Evolutionary conservation across 2,113 vertebrate species (phyloP).

Genomic region (Zootoca vivipara): DNA sequence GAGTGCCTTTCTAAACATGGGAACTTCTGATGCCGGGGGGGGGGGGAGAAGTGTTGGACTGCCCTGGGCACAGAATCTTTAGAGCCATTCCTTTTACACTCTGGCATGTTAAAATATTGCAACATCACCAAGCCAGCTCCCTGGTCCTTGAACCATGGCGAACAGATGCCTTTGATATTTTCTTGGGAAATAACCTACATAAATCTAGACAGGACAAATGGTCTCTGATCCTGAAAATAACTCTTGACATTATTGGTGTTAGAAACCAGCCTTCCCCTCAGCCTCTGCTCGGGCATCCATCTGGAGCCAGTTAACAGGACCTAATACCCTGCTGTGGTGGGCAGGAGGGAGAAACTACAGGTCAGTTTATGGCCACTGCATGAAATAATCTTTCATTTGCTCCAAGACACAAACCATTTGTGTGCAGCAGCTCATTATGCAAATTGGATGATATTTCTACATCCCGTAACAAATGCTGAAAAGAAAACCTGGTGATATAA

Average conservation of each 20-base stretch:
- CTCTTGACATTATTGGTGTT: neutral
- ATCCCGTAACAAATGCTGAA: neutral
- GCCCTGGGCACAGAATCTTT: too few species aligned
- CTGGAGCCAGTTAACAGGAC: neutral
- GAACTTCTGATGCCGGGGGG: neutral
- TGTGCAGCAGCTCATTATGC: neutral
- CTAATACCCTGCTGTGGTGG: neutral
- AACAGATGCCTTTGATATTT: constrained; percentile 6
- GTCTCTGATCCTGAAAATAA: constrained; percentile 9
- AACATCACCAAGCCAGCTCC: neutral
- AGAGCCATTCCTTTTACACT: neutral
- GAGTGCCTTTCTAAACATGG: neutral
- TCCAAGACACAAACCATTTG: neutral
- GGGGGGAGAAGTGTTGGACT: rapidly evolving
- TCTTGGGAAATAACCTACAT: constrained; percentile 21
- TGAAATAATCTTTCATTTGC: neutral
- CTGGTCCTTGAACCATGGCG: neutral
- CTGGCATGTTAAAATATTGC: neutral
- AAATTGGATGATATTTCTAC: neutral
- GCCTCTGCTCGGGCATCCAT: neutral
- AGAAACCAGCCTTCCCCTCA: neutral
- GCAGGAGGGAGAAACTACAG: neutral
- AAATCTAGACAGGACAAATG: neutral
- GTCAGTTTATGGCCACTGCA: neutral
- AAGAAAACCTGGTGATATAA: neutral